Evolutionary conservation across 2,113 vertebrate species (phyloP), one percentile per base, ranked within the genome.

Genomic region (Bufo gargarizans): DNA sequence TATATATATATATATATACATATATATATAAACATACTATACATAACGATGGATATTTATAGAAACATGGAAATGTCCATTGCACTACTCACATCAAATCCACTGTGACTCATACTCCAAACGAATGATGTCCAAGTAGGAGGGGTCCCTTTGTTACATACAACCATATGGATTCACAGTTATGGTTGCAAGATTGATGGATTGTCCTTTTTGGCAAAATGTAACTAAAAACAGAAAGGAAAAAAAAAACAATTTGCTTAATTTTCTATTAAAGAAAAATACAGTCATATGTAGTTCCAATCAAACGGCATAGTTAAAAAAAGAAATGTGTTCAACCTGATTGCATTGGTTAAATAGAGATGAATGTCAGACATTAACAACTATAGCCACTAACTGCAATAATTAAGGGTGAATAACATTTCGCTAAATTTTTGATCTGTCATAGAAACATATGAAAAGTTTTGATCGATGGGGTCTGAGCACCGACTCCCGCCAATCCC

Each of bases 171-270:
- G 72, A 76, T 76, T 50, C 72, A 76, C 17, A 50, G 47, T 50
- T 76, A 19, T 49, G 72, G 45, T 10, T 3, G 72, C 72, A 76
- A 0, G 17, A 49, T 76, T 20, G 45, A 19, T 50, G 17, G 72
- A 76, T 76, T 50, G 72, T 76, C 45, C 47, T 76, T 72, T 72
- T 22, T 17, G 33, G 43, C 69, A 72, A 76, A 50, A 76, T 56
- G 20, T 55, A 12, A 14, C 77, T 78, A 55, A 53, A 77, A 55
- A 13, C 19, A 56, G 19, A 77, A 55, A 56, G 17, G 2, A 78
- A 22, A 14, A 78, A 14, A 55, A 2, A 4, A 50, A 2, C 14
- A 22, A 4, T 8, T 12, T 53, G 14, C 1, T 53, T 6, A 53
- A n/a, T 77, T 77, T 12, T 77, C 11, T 50, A 0, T 19, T 47